Base-by-base conservation (phyloP, 2,113 vertebrate species). In the Psittacula cyanocephala region DNA sequence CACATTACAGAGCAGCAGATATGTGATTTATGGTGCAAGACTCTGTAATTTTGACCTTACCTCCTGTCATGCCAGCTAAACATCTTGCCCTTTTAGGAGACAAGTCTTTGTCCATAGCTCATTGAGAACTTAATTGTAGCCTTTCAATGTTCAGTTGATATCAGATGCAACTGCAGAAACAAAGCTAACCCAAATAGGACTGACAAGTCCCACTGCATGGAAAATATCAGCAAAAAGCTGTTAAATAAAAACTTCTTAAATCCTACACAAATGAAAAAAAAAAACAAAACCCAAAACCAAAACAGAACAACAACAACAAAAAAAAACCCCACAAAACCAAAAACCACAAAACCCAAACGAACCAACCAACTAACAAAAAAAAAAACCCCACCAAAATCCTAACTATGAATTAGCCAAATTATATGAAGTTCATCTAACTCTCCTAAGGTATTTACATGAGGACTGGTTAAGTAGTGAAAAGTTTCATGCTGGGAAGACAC, bases 21-120 rank as follows among this genome's bases (percentile, higher is more conserved):
- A 93, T 35, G 55, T 84, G 88, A 95, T 55, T 50, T 59, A 71
- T 84, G 69, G 55, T 68, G 88, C 72, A 95, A 95, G 72, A 71
- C 19, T 17, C 74, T 80, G 64, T 52, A 81, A 49, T 78, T 83
- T 82, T 77, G 86, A 92, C 43, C 74, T 86, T 53, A 53, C 33
- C 59, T 84, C 28, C 50, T 60, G 23, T 50, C 55, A 50, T 22
- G 41, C 53, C 50, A 91, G 76, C 50, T 90, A 70, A 88, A 86
- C 7, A 11, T 78, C n/a, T 67, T 70, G 23, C 43, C 25, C 23
- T 53, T 70, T 50, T 43, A 68, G 53, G 59, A 86, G 31, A 85
- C 1, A 88, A 64, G 46, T 63, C 27, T 7, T 62, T 18, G 6
- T 63, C 41, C 59, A 63, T 3, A 81, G 46, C 52, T 93, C 44